Conservation (phyloP, 2,113 vertebrate genomes). For the Copsychus sechellarum region DNA sequence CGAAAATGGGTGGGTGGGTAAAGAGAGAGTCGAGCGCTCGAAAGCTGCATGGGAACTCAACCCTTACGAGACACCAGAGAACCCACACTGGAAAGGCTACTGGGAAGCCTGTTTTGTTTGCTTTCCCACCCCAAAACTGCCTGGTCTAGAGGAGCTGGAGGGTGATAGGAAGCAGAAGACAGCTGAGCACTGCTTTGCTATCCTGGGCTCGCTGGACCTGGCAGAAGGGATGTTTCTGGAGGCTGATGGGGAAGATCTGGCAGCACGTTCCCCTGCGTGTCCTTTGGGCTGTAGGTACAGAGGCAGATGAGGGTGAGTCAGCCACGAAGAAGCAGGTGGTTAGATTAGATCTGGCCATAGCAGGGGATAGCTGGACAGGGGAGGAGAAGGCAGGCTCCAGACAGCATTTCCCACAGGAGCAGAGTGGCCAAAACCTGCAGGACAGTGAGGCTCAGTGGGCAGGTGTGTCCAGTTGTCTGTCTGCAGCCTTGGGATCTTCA, state of each 20-base stretch:
- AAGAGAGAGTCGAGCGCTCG: background rate
- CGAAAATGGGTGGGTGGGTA: conserved; percentile 53
- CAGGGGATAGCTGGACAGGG: background rate
- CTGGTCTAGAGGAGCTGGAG: background rate
- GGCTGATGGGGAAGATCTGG: background rate
- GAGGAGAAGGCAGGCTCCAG: background rate
- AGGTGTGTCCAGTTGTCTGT: background rate
- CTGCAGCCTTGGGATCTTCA: background rate
- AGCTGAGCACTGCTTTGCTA: background rate
- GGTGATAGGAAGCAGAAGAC: background rate
- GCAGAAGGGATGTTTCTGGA: background rate
- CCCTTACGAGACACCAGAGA: background rate
- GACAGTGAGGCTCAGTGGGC: background rate
- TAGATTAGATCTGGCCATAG: background rate
- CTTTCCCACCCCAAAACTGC: background rate
- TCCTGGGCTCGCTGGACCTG: background rate
- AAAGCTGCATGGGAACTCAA: background rate
- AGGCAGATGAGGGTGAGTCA: background rate
- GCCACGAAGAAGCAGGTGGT: background rate
- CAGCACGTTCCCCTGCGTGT: rapidly evolving
- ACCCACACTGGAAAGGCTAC: background rate
- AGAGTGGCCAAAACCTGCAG: background rate
- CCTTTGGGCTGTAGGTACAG: background rate
- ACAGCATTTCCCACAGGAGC: background rate
- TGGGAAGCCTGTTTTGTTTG: background rate